Percentiles rank a stretch among this genome's conserved stretches.
phyloP scores from a whole-genome alignment of 1,140 invertebrate genomes.

The Caenorhabditis tropicalis region DNA sequence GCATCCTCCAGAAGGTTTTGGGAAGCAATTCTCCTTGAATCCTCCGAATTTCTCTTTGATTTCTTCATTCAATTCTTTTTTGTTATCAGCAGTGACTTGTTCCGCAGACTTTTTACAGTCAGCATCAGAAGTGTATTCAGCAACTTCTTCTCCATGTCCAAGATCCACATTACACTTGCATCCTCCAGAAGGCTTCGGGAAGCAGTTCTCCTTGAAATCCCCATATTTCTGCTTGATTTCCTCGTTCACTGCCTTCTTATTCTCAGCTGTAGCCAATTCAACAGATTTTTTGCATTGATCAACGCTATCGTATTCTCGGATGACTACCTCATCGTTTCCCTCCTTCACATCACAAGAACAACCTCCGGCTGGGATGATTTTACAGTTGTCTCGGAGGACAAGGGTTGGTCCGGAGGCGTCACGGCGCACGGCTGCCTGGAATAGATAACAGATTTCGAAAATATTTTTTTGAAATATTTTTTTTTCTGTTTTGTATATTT shows the following conservation, averaged over 20 bases:
- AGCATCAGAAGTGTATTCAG: conserved; percentile 38
- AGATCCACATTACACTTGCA: conserved; percentile 57
- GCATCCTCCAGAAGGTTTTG: conserved; percentile 60
- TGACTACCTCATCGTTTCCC: conserved; percentile 36
- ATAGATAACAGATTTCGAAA: background rate
- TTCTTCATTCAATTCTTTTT: conserved; percentile 56
- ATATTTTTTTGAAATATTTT: background rate
- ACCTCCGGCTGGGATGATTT: conserved; percentile 26
- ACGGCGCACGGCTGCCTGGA: background rate
- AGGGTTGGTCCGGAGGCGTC: conserved; percentile 9
- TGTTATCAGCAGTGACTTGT: conserved; percentile 52
- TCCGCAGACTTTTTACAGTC: conserved; percentile 54
- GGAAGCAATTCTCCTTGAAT: conserved; percentile 63
- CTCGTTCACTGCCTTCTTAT: conserved; percentile 54
- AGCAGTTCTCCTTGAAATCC: conserved; percentile 60
- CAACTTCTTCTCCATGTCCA: conserved; percentile 51
- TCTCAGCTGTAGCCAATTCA: conserved; percentile 52
- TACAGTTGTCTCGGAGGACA: conserved; percentile 41
- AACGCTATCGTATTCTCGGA: conserved; percentile 34
- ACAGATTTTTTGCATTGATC: conserved; percentile 54
- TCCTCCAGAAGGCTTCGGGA: conserved; percentile 57
- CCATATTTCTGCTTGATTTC: conserved; percentile 58
- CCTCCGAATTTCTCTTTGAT: conserved; percentile 59
- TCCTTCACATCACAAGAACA: conserved; percentile 52
- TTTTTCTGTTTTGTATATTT: background rate